phyloP scores from a whole-genome alignment of 2,113 vertebrate genomes.

The Pluvianellus socialis region DNA sequence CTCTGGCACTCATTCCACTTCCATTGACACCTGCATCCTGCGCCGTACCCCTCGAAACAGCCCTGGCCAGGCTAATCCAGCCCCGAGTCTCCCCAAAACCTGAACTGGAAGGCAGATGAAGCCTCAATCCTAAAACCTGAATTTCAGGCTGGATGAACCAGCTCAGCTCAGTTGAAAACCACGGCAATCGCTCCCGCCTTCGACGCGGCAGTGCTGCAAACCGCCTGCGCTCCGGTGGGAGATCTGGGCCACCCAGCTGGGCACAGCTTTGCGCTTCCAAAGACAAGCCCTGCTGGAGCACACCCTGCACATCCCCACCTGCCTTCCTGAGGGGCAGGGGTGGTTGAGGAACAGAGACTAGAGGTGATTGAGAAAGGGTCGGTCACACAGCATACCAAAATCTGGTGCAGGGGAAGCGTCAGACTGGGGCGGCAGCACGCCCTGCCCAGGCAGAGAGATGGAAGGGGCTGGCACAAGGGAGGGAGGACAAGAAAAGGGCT shows the following conservation, averaged over 20 bases:
- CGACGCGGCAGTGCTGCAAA: not conserved
- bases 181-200: not conserved
- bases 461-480: not conserved
- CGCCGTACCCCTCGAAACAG: not conserved
- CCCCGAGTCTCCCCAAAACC: not conserved
- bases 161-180: not conserved
- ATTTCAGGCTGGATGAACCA: not conserved
- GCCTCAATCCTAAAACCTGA: not conserved
- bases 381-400: not conserved
- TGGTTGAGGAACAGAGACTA: not conserved
- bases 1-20: not conserved
- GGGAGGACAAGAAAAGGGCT: not conserved
- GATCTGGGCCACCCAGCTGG: not conserved
- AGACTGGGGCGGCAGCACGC: not conserved
- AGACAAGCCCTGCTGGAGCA: not conserved
- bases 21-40: not conserved
- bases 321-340: accelerated
- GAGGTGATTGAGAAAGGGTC: not conserved
- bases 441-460: not conserved
- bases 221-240: not conserved
- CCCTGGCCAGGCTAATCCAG: accelerated
- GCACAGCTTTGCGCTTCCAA: not conserved
- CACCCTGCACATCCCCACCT: not conserved
- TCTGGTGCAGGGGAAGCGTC: not conserved
- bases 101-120: not conserved